A percentile compares a stretch with the other conserved stretches of the same genome.
These are phyloP conservation scores for Troides aeacus DNA, from an alignment of 2,888 invertebrate genomes.

Conservation along the genomic window DNA sequence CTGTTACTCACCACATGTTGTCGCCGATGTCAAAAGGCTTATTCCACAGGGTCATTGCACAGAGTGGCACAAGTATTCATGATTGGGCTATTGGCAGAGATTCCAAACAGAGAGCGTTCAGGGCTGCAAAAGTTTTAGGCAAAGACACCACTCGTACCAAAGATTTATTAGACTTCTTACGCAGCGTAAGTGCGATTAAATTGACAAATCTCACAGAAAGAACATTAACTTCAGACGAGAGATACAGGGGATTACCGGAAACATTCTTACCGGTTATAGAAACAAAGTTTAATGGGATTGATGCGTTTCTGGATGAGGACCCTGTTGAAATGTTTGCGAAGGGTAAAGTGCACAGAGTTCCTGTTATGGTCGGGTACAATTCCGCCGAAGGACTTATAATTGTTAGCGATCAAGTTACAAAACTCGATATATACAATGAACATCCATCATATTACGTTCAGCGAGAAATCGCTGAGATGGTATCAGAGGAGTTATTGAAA, in stretches of 20 bases:
- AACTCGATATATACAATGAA: constrained; percentile 42
- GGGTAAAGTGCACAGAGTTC: constrained; percentile 47
- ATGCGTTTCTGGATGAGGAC: constrained; percentile 50
- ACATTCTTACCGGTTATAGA: constrained; percentile 57
- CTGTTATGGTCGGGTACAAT: constrained; percentile 57
- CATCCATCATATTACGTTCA: constrained; percentile 50
- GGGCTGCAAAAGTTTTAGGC: constrained; percentile 40
- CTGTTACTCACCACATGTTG: constrained; percentile 61
- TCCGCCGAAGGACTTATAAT: constrained; percentile 54
- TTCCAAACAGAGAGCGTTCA: constrained; percentile 45
- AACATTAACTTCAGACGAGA: constrained; percentile 51
- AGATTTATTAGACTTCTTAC: constrained; percentile 40
- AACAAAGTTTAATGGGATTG: constrained; percentile 45
- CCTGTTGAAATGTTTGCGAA: constrained; percentile 44
- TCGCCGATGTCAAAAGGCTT: constrained; percentile 65
- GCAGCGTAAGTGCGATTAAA: constrained; percentile 43
- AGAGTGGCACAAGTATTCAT: constrained; percentile 54
- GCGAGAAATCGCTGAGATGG: constrained; percentile 43
- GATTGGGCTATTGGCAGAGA: constrained; percentile 39
- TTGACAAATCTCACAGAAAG: constrained; percentile 43
- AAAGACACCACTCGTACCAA: constrained; percentile 34
- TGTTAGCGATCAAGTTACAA: constrained; percentile 40
- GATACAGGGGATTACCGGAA: constrained; percentile 47
- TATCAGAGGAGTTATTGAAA: constrained; percentile 40
- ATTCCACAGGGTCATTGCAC: constrained; percentile 64